Percentiles rank a stretch among this genome's conserved stretches.
These are phyloP conservation scores for Empis stercorea DNA, from an alignment of 2,888 invertebrate genomes.

Conservation along the genomic window DNA sequence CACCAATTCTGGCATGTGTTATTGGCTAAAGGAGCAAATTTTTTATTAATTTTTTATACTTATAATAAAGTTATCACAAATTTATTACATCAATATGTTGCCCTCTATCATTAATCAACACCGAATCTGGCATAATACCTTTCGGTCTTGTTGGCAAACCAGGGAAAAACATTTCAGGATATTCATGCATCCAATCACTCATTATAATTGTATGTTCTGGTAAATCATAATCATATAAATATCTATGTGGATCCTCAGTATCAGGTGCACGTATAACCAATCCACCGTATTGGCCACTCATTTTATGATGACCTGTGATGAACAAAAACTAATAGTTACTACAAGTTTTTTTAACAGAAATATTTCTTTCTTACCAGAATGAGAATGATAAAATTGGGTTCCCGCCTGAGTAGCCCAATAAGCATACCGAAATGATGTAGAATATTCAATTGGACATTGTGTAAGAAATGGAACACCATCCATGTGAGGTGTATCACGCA, in stretches of 20 bases:
- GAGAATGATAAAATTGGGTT: conserved; percentile 66
- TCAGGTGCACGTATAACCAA: conserved; percentile 56
- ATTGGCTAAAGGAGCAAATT: not conserved
- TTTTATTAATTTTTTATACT: too few species aligned
- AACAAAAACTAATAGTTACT: too few species aligned
- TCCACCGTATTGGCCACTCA: conserved; percentile 67
- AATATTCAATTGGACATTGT: conserved; percentile 66
- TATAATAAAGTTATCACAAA: not conserved
- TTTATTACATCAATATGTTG: conserved; percentile 15
- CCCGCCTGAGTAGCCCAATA: conserved; percentile 58
- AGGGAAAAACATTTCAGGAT: conserved; percentile 31
- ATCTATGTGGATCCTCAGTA: conserved; percentile 43
- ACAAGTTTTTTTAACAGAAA: too few species aligned
- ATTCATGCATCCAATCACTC: conserved; percentile 64
- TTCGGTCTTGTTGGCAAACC: conserved; percentile 18
- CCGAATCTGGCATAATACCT: conserved; percentile 20
- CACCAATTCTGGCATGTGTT: not conserved
- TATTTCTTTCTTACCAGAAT: conserved; percentile 38
- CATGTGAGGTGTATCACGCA: conserved; percentile 62
- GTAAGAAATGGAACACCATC: conserved; percentile 74
- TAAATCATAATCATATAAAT: conserved; percentile 60
- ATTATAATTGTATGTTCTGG: conserved; percentile 55
- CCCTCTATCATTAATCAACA: conserved; percentile 27
- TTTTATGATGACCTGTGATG: conserved; percentile 52
- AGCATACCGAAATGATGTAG: conserved; percentile 51